phyloP scores from a whole-genome alignment of 2,797 vertebrate species.

The Atherinosoma microstoma region DNA sequence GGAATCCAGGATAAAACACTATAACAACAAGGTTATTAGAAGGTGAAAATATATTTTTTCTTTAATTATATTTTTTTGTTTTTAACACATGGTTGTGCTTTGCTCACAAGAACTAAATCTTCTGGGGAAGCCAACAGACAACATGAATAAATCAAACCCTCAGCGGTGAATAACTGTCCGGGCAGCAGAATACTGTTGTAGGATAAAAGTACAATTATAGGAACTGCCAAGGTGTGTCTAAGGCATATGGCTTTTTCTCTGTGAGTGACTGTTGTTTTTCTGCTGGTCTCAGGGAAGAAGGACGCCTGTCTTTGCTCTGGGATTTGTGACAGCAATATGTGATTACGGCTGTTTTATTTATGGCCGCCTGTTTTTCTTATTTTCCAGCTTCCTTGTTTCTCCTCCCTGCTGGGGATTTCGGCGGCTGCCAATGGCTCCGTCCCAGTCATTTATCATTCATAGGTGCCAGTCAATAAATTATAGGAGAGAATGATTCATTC shows the following conservation, averaged over 20 bases:
- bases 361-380: constrained; percentile 51
- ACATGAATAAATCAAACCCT: constrained; percentile 45
- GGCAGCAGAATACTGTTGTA: constrained; percentile 32
- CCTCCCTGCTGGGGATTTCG: constrained; percentile 48
- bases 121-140: constrained; percentile 10
- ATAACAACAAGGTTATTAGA: not conserved
- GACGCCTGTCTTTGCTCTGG: constrained; percentile 58
- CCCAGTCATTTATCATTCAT: constrained; percentile 76
- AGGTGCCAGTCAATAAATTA: constrained; percentile 79
- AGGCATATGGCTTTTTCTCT: constrained; percentile 45
- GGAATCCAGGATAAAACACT: too few relatives aligned
- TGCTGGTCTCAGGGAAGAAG: constrained; percentile 51
- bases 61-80: not conserved
- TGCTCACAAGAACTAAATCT: not conserved
- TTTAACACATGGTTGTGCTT: constrained; percentile 15
- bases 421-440: constrained; percentile 61
- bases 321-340: constrained; percentile 72
- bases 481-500: constrained; percentile 78
- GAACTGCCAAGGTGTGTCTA: constrained; percentile 63
- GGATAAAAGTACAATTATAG: constrained; percentile 61
- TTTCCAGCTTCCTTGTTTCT: constrained; percentile 60
- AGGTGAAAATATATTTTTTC: not conserved
- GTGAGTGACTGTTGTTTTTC: constrained; percentile 48
- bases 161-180: constrained; percentile 34
- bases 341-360: constrained; percentile 70